Evolutionary conservation across 2,797 vertebrate genomes (phyloP), one percentile per base, ranked within the genome.

Genomic region (Arnoldichthys spilopterus): DNA sequence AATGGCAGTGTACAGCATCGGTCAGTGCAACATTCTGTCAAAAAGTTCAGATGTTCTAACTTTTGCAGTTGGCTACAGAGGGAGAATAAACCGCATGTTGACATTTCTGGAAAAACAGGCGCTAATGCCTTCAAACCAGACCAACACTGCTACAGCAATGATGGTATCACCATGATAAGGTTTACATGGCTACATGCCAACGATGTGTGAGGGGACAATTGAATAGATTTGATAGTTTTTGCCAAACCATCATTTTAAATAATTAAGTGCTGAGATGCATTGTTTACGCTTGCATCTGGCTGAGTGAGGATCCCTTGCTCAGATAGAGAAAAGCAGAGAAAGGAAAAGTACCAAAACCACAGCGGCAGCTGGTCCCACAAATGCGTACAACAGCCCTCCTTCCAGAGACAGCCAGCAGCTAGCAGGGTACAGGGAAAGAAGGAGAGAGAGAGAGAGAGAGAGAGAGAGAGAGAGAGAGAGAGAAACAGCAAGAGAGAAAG

Each of bases 381-480:
- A 99, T 71, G 98, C 96, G 20, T 99, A 99, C 45, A 99, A 95
- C 72, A 99, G 95, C 53, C 98, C 98, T 12, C 97, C 98, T 87
- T 99, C 98, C 67, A 99, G 94, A 24, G 98, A 99, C 45, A 99
- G 94, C 98, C 98, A 99, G 92, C 98, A 99, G 90, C 98, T 99
- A 86, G 22, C 40, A 76, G 49, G 66, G 32, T 32, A 73, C 9
- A 81, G 80, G 84, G 32, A 89, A 71, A 75, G 75, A 86, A 0
- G 81, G 77, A 85, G 37, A 86, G 73, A 67, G 76, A 86, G 78
- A 28, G 58, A 40, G 26, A 8, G 24, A 58, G 18, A 30, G 64
- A 45, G 63, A 13, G 16, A 37, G 34, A 37, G 24, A 68, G 28
- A 89, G 72, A 75, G 75, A 86, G 0, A 82, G 77, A 85, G 34